phyloP scores from a whole-genome alignment of 2,888 invertebrate species.

The Epirrhoe alternata region DNA sequence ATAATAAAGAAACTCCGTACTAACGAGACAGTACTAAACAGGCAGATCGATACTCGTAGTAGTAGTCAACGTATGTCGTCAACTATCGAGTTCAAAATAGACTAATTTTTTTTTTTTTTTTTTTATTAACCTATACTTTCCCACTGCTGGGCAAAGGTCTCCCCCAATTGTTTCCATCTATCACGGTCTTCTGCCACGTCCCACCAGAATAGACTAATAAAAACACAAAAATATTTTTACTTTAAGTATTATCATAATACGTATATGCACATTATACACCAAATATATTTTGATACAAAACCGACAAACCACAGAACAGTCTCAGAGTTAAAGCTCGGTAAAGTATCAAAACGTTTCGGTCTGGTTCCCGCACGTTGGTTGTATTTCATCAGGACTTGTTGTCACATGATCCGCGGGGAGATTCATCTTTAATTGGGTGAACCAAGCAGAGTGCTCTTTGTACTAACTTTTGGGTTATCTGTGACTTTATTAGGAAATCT shows the following conservation, averaged over 20 bases:
- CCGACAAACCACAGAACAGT: slow-evolving; percentile 8
- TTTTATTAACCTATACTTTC: no score
- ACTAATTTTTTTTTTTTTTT: no score
- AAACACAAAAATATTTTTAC: no score
- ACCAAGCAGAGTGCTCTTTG: slow-evolving; percentile 56
- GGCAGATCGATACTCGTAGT: not conserved
- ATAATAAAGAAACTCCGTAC: not conserved
- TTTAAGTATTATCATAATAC: no score
- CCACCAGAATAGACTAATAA: no score
- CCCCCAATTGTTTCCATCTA: no score
- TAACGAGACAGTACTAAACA: not conserved
- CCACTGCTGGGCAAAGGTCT: no score
- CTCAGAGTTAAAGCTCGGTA: slow-evolving; percentile 23
- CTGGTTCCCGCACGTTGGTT: slow-evolving; percentile 53
- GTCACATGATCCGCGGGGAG: slow-evolving; percentile 79
- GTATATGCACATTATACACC: no score
- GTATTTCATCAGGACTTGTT: slow-evolving; percentile 78
- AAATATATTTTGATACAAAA: slow-evolving; percentile 1
- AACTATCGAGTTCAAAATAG: no score
- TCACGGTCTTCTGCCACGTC: no score
- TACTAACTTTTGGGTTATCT: slow-evolving; percentile 50
- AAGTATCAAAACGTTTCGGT: slow-evolving; percentile 61
- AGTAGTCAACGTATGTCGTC: no score
- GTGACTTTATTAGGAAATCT: slow-evolving; percentile 60
- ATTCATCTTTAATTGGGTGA: slow-evolving; percentile 82